These are phyloP conservation scores for Umimayanthus chanpuru DNA, from an alignment of 92 coral and sea anemone species.

Conservation along the genomic window DNA sequence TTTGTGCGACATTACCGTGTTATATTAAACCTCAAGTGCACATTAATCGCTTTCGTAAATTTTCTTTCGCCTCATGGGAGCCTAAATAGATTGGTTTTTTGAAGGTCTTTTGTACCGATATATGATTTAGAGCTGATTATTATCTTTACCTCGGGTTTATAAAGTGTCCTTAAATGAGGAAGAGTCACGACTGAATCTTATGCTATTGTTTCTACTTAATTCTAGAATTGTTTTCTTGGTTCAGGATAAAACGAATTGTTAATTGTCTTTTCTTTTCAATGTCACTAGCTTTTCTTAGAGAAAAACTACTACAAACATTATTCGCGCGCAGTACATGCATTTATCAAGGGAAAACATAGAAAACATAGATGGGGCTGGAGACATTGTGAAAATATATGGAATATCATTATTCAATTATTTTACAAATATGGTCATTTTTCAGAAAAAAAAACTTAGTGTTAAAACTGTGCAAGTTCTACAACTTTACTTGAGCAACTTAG, in stretches of 20 bases:
- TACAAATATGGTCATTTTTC: not conserved
- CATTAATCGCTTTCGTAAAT: constrained; percentile 57
- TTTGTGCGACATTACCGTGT: constrained; percentile 43
- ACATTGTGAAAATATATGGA: not conserved
- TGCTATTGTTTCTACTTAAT: not conserved
- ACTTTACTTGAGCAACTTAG: not conserved
- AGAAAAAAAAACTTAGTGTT: not conserved
- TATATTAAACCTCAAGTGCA: constrained; percentile 53
- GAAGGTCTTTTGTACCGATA: constrained; percentile 39
- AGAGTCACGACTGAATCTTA: constrained; percentile 18
- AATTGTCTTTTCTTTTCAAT: not conserved
- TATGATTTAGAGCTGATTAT: constrained; percentile 42
- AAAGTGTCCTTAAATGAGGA: constrained; percentile 21
- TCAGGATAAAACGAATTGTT: not conserved
- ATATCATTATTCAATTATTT: constrained; percentile 6
- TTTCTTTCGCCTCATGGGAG: constrained; percentile 51
- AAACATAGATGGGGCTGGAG: not conserved
- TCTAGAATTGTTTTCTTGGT: not conserved
- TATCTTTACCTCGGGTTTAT: constrained; percentile 39
- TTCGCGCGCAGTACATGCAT: not conserved
- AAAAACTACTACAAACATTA: not conserved
- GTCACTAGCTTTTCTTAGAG: not conserved
- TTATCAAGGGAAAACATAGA: not conserved
- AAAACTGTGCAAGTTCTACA: not conserved
- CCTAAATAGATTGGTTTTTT: constrained; percentile 34